Evolutionary conservation across 2,888 invertebrate species (phyloP).

Genomic region (Anagyrus pseudococci): DNA sequence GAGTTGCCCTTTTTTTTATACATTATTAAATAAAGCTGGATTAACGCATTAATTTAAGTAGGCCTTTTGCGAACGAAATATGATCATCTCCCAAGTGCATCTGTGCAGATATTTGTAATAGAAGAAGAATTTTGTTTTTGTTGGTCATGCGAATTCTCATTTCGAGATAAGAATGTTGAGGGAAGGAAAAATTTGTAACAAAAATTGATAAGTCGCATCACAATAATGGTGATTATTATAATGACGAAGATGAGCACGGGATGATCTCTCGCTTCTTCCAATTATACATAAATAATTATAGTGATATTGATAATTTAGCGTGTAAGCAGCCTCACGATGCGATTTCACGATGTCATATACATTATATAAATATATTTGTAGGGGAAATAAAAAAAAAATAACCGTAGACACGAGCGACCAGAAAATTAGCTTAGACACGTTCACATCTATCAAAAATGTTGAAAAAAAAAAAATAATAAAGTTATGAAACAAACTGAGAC

Average conservation of each 20-base stretch:
- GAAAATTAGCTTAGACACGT: conserved; percentile 24
- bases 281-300: conserved; percentile 24
- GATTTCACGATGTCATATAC: conserved; percentile 27
- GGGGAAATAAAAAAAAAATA: conserved; percentile 11
- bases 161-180: background rate
- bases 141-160: conserved; percentile 3
- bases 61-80: conserved; percentile 9
- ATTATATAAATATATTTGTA: conserved; percentile 26
- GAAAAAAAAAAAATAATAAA: conserved; percentile 11
- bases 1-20: conserved; percentile 13
- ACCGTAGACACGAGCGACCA: conserved; percentile 20
- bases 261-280: conserved; percentile 28
- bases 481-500: conserved; percentile 10
- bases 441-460: no score
- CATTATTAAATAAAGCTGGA: conserved; percentile 4
- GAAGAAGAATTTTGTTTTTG: conserved; percentile 3
- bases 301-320: conserved; percentile 15
- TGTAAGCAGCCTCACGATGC: conserved; percentile 25
- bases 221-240: background rate
- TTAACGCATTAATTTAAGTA: conserved; percentile 24
- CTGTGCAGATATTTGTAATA: conserved; percentile 5
- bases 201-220: conserved; percentile 2
- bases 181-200: background rate
- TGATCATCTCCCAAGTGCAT: background rate
- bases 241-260: conserved; percentile 12